Conservation (phyloP, 1,140 invertebrate species). For the Pentalonia nigronervosa region DNA sequence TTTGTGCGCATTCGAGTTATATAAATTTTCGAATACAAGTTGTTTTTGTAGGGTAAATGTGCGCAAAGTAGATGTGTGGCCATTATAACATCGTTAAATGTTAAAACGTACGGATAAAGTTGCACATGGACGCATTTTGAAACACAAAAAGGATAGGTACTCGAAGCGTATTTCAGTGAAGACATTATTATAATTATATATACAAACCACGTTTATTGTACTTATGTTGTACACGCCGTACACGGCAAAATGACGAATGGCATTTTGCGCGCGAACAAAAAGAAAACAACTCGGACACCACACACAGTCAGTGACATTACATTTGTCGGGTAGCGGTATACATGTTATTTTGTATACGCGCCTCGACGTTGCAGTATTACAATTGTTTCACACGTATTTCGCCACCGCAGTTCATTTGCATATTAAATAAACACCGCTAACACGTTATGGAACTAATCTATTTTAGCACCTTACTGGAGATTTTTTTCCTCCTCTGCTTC, state of each 20-base stretch:
- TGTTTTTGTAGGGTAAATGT: background rate
- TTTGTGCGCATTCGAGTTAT: background rate
- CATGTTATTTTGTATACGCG: background rate
- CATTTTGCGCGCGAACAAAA: background rate
- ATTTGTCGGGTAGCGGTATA: conserved; percentile 40
- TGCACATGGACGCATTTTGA: background rate
- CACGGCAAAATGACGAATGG: background rate
- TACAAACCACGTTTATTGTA: background rate
- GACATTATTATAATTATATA: background rate
- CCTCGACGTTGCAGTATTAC: background rate
- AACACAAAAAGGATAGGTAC: background rate
- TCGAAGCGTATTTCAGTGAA: background rate
- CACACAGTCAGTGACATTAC: conserved; percentile 2
- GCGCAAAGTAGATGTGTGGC: background rate
- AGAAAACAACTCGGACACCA: background rate
- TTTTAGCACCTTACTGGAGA: background rate
- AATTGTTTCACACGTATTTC: conserved; percentile 43
- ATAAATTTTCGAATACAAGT: background rate
- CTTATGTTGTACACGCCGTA: background rate
- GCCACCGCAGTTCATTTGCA: conserved; percentile 5
- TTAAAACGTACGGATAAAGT: background rate
- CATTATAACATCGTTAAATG: background rate
- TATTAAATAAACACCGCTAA: conserved; percentile 18
- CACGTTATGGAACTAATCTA: conserved; percentile 50
- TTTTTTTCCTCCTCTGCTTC: background rate